These are phyloP conservation scores for Geotrupes spiniger DNA, from an alignment of 2,888 invertebrate species.

Conservation along the genomic window DNA sequence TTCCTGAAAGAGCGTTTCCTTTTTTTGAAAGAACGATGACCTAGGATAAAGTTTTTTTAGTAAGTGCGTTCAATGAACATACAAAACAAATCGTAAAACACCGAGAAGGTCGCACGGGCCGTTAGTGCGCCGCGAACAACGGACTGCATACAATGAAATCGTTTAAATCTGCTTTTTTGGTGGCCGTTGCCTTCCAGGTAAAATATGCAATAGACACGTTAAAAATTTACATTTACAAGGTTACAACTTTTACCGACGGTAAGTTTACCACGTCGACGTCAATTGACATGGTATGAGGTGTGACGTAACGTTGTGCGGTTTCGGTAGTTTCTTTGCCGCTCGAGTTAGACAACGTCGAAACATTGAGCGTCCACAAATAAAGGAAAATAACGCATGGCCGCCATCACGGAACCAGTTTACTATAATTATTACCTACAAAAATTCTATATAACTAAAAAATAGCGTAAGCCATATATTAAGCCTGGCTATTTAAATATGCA, in stretches of 20 bases:
- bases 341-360: neutral
- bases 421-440: constrained; percentile 21
- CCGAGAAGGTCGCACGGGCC: constrained; percentile 35
- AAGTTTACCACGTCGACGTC: constrained; percentile 13
- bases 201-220: constrained; percentile 26
- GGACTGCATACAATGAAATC: constrained; percentile 36
- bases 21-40: constrained; percentile 27
- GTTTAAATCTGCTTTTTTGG: constrained; percentile 35
- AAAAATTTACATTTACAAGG: constrained; percentile 15
- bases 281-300: constrained; percentile 10
- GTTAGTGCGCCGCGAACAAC: constrained; percentile 29
- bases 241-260: constrained; percentile 14
- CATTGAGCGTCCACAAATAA: neutral
- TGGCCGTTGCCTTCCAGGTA: constrained; percentile 38
- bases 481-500: constrained; percentile 4
- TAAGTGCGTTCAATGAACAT: constrained; percentile 30
- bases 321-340: neutral
- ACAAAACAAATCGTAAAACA: constrained; percentile 42
- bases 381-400: constrained; percentile 8
- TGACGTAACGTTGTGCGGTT: neutral
- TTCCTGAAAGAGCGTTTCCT: constrained; percentile 9
- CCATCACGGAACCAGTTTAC: constrained; percentile 24
- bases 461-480: neutral
- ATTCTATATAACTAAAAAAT: constrained; percentile 11
- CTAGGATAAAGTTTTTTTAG: constrained; percentile 33